These are phyloP conservation scores for Oostethus manadensis DNA, from an alignment of 2,113 vertebrate genomes.

Conservation along the genomic window DNA sequence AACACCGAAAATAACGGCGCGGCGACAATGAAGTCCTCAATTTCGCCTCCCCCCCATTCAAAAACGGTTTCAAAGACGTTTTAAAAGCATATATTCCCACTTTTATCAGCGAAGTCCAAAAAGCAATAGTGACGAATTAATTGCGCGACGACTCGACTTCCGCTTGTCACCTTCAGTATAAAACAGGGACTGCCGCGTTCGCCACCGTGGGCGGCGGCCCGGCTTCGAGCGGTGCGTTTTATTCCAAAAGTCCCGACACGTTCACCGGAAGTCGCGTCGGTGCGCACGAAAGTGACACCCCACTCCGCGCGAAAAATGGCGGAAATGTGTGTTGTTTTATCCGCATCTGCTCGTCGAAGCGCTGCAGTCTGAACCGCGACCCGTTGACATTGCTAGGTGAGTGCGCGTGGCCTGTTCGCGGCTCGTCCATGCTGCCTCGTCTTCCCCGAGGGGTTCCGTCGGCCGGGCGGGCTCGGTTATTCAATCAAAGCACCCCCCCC, in stretches of 20 bases:
- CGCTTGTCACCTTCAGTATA: not conserved
- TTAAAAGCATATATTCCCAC: not conserved
- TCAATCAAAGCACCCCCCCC: not conserved
- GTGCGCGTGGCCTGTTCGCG: not conserved
- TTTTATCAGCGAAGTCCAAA: not conserved
- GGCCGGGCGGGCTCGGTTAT: too few species aligned
- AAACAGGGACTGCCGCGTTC: not conserved
- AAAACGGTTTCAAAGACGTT: not conserved
- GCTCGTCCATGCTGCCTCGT: too few species aligned
- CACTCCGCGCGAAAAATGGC: constrained; percentile 64
- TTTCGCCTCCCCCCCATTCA: too few species aligned
- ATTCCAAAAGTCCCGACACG: not conserved
- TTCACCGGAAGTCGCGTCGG: not conserved
- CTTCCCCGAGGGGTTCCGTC: too few species aligned
- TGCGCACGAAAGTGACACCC: not conserved
- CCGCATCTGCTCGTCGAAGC: constrained; percentile 2
- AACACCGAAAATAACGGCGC: too few species aligned
- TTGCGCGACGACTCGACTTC: not conserved
- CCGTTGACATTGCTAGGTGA: not conserved
- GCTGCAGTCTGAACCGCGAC: not conserved
- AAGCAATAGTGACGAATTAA: not conserved
- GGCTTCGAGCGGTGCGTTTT: not conserved
- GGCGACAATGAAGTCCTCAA: too few species aligned
- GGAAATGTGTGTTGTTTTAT: constrained; percentile 31
- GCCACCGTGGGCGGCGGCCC: too few species aligned